Conservation (phyloP, 2,113 vertebrate species). For the Dipodomys ordii region DNA sequence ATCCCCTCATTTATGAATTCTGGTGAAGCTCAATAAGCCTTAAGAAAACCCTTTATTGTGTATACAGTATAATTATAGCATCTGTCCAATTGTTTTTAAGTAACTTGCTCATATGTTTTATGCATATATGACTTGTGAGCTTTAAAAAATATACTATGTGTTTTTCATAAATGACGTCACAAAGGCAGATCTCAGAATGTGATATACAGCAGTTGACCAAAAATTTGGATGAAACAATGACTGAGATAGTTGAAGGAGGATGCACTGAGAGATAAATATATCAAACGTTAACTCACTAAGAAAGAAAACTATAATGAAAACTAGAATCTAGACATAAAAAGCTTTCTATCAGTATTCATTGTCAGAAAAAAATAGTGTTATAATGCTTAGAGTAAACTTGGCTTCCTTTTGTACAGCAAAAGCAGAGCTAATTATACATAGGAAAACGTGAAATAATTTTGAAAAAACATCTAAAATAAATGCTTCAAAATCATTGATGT, state of each 20-base stretch:
- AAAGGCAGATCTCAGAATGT: neutral
- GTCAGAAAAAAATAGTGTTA: slow-evolving; percentile 13
- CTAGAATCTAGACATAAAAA: neutral
- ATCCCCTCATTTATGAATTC: neutral
- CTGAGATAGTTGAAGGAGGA: neutral
- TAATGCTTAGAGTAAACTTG: slow-evolving; percentile 57
- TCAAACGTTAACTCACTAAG: neutral
- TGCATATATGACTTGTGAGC: neutral
- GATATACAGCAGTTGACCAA: neutral
- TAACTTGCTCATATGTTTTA: neutral
- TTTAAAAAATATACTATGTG: neutral
- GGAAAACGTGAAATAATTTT: slow-evolving; percentile 51
- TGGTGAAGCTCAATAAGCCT: neutral
- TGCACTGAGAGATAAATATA: neutral
- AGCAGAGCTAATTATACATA: slow-evolving; percentile 60
- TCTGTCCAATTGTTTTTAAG: neutral
- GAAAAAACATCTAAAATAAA: slow-evolving; percentile 65
- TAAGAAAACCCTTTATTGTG: neutral
- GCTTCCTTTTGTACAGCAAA: slow-evolving; percentile 49
- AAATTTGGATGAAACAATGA: neutral
- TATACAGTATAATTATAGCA: neutral
- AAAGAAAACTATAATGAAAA: slow-evolving; percentile 36
- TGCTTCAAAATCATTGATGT: slow-evolving; percentile 59
- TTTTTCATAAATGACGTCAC: neutral
- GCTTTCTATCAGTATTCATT: slow-evolving; percentile 7